These are phyloP conservation scores for Prosapia bicincta DNA, from an alignment of 2,888 invertebrate genomes.

Conservation along the genomic window DNA sequence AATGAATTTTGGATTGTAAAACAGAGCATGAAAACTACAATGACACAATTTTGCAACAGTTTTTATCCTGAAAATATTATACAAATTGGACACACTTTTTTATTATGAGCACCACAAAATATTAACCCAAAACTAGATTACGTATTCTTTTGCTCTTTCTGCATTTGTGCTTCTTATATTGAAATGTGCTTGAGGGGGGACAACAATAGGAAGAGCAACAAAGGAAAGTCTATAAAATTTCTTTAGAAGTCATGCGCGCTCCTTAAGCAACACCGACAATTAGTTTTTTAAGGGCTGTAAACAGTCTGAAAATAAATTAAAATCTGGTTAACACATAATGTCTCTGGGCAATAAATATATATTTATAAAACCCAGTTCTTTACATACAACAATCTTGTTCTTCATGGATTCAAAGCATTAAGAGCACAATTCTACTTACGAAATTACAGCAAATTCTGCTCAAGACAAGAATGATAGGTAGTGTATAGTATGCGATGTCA, in stretches of 20 bases:
- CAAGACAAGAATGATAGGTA: too few relatives aligned
- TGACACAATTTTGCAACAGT: neutral
- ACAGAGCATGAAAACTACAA: slow-evolving; percentile 2
- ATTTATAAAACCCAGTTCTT: too few relatives aligned
- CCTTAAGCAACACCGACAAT: neutral
- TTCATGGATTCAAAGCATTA: too few relatives aligned
- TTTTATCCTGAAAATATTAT: neutral
- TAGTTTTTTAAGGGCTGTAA: too few relatives aligned
- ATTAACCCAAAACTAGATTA: neutral
- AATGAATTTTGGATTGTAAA: slow-evolving; percentile 2
- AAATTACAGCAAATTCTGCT: too few relatives aligned
- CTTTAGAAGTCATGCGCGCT: too few relatives aligned
- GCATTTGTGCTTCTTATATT: neutral
- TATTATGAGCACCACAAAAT: neutral
- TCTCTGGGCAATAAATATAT: too few relatives aligned
- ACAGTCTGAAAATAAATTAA: too few relatives aligned
- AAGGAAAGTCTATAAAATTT: neutral
- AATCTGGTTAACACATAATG: too few relatives aligned
- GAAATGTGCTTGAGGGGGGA: neutral
- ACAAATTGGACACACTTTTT: neutral
- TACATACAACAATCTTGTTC: too few relatives aligned
- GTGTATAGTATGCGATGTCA: too few relatives aligned
- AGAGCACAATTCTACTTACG: too few relatives aligned
- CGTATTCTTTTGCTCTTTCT: neutral
- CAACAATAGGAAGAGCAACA: neutral